These are phyloP conservation scores for Ptilodon capucinus DNA, from an alignment of 2,888 invertebrate genomes.

Conservation along the genomic window DNA sequence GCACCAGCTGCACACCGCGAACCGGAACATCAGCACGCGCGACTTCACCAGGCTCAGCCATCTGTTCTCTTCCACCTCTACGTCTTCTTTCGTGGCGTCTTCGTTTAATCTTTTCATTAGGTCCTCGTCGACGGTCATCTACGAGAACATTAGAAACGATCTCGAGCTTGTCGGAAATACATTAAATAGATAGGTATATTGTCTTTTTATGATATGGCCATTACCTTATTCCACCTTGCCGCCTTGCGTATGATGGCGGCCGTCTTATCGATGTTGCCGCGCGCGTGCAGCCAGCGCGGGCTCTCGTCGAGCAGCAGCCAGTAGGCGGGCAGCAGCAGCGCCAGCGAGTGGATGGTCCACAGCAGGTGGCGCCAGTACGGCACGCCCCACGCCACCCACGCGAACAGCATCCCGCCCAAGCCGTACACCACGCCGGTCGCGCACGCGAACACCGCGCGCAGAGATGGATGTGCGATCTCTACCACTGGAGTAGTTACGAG, in stretches of 20 bases:
- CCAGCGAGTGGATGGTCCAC: conserved; percentile 85
- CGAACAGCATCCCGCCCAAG: conserved; percentile 80
- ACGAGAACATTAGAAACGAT: no score
- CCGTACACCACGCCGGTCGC: conserved; percentile 71
- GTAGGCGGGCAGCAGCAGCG: conserved; percentile 85
- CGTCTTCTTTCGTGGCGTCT: conserved; percentile 18
- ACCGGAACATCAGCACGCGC: conserved; percentile 53
- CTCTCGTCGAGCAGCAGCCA: conserved; percentile 88
- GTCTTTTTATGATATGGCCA: background rate
- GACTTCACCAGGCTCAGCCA: conserved; percentile 57
- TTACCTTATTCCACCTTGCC: conserved; percentile 84
- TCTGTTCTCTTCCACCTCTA: conserved; percentile 28
- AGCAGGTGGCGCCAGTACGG: conserved; percentile 87
- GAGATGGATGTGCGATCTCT: conserved; percentile 64
- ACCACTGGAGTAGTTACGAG: conserved; percentile 50
- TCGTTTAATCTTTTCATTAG: conserved; percentile 44
- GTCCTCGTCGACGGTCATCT: conserved; percentile 58
- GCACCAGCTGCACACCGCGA: conserved; percentile 73
- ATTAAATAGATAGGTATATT: no score
- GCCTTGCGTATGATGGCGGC: conserved; percentile 83
- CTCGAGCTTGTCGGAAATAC: no score
- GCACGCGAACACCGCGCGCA: conserved; percentile 66
- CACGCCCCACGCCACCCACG: conserved; percentile 64
- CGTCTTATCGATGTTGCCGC: conserved; percentile 81
- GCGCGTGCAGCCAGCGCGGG: conserved; percentile 88